Evolutionary conservation across 2,888 invertebrate genomes (phyloP), one percentile per base, ranked within the genome.

Genomic region (Acleris emargana): DNA sequence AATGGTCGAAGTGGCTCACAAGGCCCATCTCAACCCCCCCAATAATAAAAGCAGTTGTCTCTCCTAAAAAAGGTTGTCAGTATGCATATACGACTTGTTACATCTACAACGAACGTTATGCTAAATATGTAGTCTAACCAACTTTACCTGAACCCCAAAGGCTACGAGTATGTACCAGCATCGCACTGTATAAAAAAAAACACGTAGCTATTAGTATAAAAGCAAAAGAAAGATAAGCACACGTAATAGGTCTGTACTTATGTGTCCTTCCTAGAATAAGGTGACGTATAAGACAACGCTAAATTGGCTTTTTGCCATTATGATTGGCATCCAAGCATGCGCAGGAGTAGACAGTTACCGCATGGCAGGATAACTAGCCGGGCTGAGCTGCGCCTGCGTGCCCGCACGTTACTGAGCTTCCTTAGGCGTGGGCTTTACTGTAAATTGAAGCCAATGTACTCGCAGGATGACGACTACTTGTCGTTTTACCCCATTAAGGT

Each of bases 371-470:
- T 38, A 32, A 51, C 17, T 45, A 45, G 45, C 45, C 45, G 45
- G 2, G 42, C 42, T 16, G n/a, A 16, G 13, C 11, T 22, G 54
- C 20, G 38, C 16, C 18, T 32, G 18, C 28, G 28, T 28, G 43
- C 22, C 11, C 22, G 32, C 58, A 49, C 49, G 32, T 32, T 18
- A n/a, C 49, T 20, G 17, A 58, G 49, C 58, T 42, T 42, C 54
- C 38, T 54, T 42, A 20, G 32, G 42, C 54, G 58, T 58, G 58
- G 58, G 49, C 6, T 58, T 53, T 58, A 58, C 49, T 49, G 32
- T 58, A 58, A 58, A 58, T 58, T 32, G 20, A 58, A 58, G 58
- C 58, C 49, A 58, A 28, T 32, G 32, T 38, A 42, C 32, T 38
- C 38, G 13, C 38, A 38, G 3, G 16, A 28, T 49, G 58, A 32